These are phyloP conservation scores for Tachina fera DNA, from an alignment of 2,888 invertebrate species.

Conservation along the genomic window DNA sequence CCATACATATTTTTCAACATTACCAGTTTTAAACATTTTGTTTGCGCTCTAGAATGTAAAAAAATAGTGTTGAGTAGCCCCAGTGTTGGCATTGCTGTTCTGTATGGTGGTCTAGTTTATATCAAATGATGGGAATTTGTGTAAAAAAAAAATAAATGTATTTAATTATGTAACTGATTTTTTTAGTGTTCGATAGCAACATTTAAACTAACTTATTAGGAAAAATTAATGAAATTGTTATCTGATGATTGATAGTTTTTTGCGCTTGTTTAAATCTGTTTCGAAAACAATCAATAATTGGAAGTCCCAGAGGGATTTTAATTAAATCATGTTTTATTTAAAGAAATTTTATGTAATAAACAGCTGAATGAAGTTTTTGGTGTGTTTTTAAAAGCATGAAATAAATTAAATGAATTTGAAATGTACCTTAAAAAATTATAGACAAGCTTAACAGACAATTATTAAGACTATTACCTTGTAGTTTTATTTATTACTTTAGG, in stretches of 20 bases:
- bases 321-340: neutral
- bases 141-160: slow-evolving; percentile 6
- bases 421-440: too few relatives aligned
- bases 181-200: neutral
- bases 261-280: neutral
- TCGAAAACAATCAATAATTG: slow-evolving; percentile 3
- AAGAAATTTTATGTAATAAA: neutral
- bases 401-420: too few relatives aligned
- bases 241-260: slow-evolving; percentile 40
- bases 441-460: too few relatives aligned
- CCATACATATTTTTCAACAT: neutral
- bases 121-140: slow-evolving; percentile 37
- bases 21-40: slow-evolving; percentile 9
- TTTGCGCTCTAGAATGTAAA: slow-evolving; percentile 44
- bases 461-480: too few relatives aligned
- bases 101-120: slow-evolving; percentile 26
- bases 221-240: slow-evolving; percentile 20
- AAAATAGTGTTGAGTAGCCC: slow-evolving; percentile 10
- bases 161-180: neutral
- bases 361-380: neutral
- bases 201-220: neutral
- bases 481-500: too few relatives aligned
- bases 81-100: slow-evolving; percentile 21
- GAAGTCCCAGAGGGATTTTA: neutral
- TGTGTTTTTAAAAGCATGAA: too few relatives aligned